Base-by-base conservation (phyloP, 1,140 invertebrate species). In the Eupristina koningsbergeri region DNA sequence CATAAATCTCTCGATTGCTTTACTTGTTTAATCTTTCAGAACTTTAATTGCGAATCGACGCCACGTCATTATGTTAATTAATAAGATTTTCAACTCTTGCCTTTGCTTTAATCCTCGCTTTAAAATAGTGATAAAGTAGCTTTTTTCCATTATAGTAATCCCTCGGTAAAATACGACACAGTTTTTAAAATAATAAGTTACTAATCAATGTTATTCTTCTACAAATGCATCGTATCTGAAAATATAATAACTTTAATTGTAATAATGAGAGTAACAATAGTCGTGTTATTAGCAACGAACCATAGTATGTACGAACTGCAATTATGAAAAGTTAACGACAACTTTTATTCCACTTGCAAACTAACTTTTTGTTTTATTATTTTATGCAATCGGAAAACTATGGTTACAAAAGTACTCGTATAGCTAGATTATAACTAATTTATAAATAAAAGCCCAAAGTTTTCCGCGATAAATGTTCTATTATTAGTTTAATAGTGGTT, bases 91-190 rank as follows among this genome's bases (percentile, higher is more conserved):
- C 13, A 50, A 50, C 9, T 15, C 34, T 53, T 13, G 75, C 50
- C 29, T 15, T 63, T 39, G 34, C 8, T 22, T 8, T 58, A 36
- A 15, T 41, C 41, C 11, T 45, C 11, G 5, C 41, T 45, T 39
- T n/a, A 22, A 36, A 31, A 77, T n/a, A 36, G 26, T 58, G 61
- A 77, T 77, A 53, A 34, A 77, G 36, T 75, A 7, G 31, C 53
- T 29, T n/a, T 6, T 6, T 45, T 29, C 15, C 15, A 63, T 29
- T 63, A 29, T 3, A 7, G 61, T 63, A 45, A n/a, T n/a, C 13
- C 7, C 8, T 8, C 29, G 3, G 64, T 19, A 36, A 36, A 67
- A 67, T 3, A 67, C 15, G 19, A 36, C 6, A 15, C 3, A 34
- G 6, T 34, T 34, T 64, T 2, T 1, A 19, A 67, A 36, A 67